phyloP scores from a whole-genome alignment of 2,888 invertebrate genomes.

The Agriopis marginaria region DNA sequence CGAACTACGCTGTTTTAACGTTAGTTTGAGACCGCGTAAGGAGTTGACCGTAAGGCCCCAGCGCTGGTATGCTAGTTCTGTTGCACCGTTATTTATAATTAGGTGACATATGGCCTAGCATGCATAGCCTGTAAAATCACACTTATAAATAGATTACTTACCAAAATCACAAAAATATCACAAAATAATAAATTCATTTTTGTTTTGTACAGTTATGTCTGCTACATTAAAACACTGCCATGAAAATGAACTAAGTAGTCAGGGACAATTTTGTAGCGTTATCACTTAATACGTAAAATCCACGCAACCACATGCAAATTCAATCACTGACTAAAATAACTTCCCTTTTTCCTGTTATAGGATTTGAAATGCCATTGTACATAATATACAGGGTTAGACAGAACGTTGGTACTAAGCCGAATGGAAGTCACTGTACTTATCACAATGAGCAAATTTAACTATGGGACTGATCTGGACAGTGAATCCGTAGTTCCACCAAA shows the following conservation, averaged over 20 bases:
- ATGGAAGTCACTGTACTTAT: no score
- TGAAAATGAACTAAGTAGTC: background rate
- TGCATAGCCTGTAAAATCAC: no score
- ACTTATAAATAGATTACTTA: background rate
- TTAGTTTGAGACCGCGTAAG: no score
- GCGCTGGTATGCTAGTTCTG: no score
- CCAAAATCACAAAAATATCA: constrained; percentile 19
- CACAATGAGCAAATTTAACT: no score
- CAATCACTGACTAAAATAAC: constrained; percentile 6
- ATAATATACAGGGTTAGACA: background rate
- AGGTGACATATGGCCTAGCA: no score
- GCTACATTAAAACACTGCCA: background rate
- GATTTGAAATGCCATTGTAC: background rate
- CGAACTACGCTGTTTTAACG: no score
- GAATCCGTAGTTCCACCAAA: no score
- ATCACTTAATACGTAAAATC: background rate
- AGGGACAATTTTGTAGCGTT: background rate
- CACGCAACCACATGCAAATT: background rate
- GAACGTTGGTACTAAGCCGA: no score
- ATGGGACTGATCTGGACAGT: no score
- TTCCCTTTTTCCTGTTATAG: background rate
- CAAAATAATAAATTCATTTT: constrained; percentile 5
- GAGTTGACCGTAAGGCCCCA: no score
- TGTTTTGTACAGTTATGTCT: background rate
- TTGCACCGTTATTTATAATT: no score